Evolutionary conservation across 2,888 invertebrate genomes (phyloP).

Genomic region (Podabrus alpinus): DNA sequence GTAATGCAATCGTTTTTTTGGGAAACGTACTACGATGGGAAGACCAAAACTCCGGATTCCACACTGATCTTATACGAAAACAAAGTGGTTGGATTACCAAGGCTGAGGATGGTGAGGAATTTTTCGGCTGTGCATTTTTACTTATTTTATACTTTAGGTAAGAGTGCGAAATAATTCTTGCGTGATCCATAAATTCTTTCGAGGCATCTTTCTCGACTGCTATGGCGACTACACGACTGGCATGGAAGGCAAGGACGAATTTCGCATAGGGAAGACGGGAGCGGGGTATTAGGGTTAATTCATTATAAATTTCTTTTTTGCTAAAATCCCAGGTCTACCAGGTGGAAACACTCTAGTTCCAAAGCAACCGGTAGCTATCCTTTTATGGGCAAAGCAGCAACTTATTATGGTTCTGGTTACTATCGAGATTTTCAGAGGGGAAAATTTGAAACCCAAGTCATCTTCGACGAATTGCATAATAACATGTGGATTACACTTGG

Average conservation of each 20-base stretch:
- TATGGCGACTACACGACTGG: slow-evolving; percentile 55
- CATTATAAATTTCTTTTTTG: not conserved
- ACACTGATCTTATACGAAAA: slow-evolving; percentile 65
- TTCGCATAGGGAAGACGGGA: slow-evolving; percentile 49
- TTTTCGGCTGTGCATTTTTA: not conserved
- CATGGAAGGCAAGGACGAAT: slow-evolving; percentile 59
- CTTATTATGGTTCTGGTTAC: slow-evolving; percentile 64
- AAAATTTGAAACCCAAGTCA: slow-evolving; percentile 51
- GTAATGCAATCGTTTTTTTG: slow-evolving; percentile 61
- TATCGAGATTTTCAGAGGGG: slow-evolving; percentile 58
- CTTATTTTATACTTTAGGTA: slow-evolving; percentile 49
- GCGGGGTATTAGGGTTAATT: slow-evolving; percentile 51
- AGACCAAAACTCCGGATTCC: no score
- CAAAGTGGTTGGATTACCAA: slow-evolving; percentile 63
- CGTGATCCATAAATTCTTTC: not conserved
- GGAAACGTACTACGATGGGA: no score
- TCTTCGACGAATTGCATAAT: slow-evolving; percentile 58
- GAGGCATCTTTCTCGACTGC: not conserved
- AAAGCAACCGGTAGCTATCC: slow-evolving; percentile 51
- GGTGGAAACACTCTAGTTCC: slow-evolving; percentile 56
- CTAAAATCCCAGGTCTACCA: slow-evolving; percentile 38
- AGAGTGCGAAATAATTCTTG: not conserved
- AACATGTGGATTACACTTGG: slow-evolving; percentile 70
- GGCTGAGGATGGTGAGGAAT: slow-evolving; percentile 53
- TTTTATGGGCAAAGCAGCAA: slow-evolving; percentile 58